phyloP scores from a whole-genome alignment of 2,888 invertebrate genomes.

The Clostera curtula region DNA sequence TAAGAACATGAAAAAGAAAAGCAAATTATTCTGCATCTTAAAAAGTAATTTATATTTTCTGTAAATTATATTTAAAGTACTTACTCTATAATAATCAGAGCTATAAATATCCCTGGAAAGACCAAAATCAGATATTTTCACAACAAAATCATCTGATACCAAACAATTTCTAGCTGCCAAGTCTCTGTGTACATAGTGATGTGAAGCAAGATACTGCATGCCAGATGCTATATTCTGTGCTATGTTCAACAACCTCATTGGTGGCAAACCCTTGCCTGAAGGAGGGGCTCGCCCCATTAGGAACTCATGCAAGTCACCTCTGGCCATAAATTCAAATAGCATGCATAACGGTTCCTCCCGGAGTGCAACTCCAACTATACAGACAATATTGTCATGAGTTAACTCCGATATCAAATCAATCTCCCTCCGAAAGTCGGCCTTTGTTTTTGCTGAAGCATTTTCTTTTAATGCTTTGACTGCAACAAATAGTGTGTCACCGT shows the following conservation, averaged over 20 bases:
- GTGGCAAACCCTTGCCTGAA: constrained; percentile 84
- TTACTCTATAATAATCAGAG: constrained; percentile 90
- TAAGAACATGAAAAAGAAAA: not conserved
- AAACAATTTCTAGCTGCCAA: constrained; percentile 97
- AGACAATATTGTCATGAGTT: constrained; percentile 96
- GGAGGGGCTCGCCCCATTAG: constrained; percentile 92
- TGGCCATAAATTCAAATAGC: constrained; percentile 98
- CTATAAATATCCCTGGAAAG: constrained; percentile 94
- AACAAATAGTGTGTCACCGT: constrained; percentile 83
- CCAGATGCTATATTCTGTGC: constrained; percentile 89
- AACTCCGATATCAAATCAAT: constrained; percentile 96
- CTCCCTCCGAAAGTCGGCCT: constrained; percentile 94
- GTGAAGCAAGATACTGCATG: constrained; percentile 90
- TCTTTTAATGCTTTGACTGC: constrained; percentile 96
- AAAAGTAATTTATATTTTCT: too few relatives aligned
- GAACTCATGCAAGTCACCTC: constrained; percentile 98
- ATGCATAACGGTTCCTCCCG: constrained; percentile 94
- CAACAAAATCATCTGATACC: constrained; percentile 93
- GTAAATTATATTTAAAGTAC: too few relatives aligned
- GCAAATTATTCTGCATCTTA: too few relatives aligned
- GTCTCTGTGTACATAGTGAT: constrained; percentile 97
- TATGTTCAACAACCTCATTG: constrained; percentile 91
- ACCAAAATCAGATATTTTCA: constrained; percentile 98
- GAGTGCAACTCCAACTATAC: constrained; percentile 92
- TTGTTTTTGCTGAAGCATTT: constrained; percentile 92